Conservation (phyloP, 92 coral and sea anemone genomes). For the Palythoa caribaeorum region DNA sequence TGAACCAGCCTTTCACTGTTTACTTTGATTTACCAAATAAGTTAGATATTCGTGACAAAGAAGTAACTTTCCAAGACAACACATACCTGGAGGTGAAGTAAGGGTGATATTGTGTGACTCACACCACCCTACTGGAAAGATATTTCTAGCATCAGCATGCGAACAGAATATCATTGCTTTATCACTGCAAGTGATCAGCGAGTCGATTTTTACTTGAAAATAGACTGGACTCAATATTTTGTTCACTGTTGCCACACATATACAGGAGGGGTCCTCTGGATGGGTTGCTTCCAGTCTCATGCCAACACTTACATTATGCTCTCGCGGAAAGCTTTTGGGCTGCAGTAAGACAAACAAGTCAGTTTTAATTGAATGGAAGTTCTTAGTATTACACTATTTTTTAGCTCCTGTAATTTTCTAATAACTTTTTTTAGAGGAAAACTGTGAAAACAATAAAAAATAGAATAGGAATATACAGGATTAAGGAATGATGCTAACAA, state of each 20-base stretch:
- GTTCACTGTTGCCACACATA: conserved; percentile 85
- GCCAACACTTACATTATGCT: conserved; percentile 70
- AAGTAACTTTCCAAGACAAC: not conserved
- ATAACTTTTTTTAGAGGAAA: not conserved
- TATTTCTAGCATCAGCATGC: conserved; percentile 73
- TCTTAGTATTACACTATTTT: too few relatives aligned
- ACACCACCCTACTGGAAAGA: conserved; percentile 94
- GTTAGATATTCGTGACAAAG: too few relatives aligned
- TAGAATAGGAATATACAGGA: too few relatives aligned
- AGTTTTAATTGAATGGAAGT: too few relatives aligned
- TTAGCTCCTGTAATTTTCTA: not conserved
- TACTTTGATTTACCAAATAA: too few relatives aligned
- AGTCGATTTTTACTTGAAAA: conserved; percentile 81
- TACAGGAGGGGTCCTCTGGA: conserved; percentile 85
- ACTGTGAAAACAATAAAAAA: too few relatives aligned
- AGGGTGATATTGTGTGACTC: conserved; percentile 75
- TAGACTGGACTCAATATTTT: conserved; percentile 57
- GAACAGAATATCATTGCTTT: conserved; percentile 74
- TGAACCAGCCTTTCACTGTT: too few relatives aligned
- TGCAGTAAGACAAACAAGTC: conserved; percentile 11
- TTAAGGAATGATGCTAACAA: too few relatives aligned
- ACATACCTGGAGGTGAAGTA: conserved; percentile 86
- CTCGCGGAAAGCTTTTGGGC: conserved; percentile 59
- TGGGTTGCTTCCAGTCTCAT: conserved; percentile 87
- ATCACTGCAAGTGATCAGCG: conserved; percentile 53